Base-by-base conservation (phyloP, 2,797 vertebrate species). In the Liasis olivaceus region DNA sequence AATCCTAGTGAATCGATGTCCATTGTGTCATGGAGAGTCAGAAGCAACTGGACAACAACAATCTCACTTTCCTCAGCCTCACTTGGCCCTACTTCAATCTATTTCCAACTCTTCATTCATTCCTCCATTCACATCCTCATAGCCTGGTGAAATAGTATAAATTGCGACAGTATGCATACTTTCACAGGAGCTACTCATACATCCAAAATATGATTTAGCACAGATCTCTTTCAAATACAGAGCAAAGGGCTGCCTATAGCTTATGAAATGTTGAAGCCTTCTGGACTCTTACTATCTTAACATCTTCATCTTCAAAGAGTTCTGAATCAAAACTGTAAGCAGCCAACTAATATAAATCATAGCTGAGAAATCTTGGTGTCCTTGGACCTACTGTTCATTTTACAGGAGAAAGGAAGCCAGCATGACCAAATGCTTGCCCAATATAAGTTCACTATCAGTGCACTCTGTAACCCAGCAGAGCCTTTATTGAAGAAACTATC, bases 401-500 rank as follows among this genome's bases (percentile, higher is more conserved):
- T 85, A 42, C n/a, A 69, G 14, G 42, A 59, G 56, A 60, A 87
- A 54, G 36, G 36, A 90, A 92, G 72, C 2, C 36, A 66, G 42
- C 22, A 17, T 28, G 24, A 94, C 42, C 47, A 54, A 88, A 62
- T 90, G n/a, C 63, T 89, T 89, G 90, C 47, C 81, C 72, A 89
- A 93, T 89, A 59, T 51, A 64, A 84, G 89, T 92, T 90, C 59
- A 88, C 60, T 81, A 42, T 54, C 85, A 77, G 12, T 58, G 22
- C 85, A 66, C 36, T 28, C 72, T 87, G 72, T 93, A 88, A 81
- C 3, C 72, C 77, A 88, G 11, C 62, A 84, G 60, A 87, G 54
- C 36, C 60, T 90, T 84, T 90, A 77, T 36, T 86, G 60, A 20
- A 63, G n/a, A 93, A 90, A 47, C 88, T 42, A 87, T 87, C 84